phyloP scores from a whole-genome alignment of 2,113 vertebrate genomes.

The Rhea americana region DNA sequence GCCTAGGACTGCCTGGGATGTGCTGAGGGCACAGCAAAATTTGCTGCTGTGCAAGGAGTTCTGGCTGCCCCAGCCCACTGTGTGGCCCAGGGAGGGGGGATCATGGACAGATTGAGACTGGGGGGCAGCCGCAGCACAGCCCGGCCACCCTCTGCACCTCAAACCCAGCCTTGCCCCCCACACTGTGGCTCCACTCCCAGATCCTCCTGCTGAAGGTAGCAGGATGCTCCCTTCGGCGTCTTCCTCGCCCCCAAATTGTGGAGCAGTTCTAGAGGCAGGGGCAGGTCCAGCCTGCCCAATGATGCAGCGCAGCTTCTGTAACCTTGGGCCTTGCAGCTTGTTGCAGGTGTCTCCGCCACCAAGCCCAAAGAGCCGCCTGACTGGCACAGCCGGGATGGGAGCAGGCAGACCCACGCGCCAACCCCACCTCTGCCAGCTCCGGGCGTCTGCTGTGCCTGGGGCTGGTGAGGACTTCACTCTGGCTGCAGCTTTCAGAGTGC shows the following conservation, averaged over 20 bases:
- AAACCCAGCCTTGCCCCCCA: neutral
- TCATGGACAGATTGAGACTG: too few relatives aligned
- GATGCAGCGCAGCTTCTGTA: neutral
- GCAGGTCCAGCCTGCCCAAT: neutral
- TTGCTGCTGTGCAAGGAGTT: too few relatives aligned
- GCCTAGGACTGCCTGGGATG: neutral
- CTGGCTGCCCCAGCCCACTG: too few relatives aligned
- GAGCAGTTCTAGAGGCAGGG: neutral
- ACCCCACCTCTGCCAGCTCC: neutral
- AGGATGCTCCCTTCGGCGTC: neutral
- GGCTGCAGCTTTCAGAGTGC: neutral
- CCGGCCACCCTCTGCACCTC: neutral
- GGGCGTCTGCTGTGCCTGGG: neutral
- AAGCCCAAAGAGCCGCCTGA: neutral
- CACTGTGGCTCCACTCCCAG: too few relatives aligned
- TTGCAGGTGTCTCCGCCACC: neutral
- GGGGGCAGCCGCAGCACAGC: neutral
- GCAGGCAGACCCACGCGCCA: fast-evolving
- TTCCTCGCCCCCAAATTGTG: fast-evolving
- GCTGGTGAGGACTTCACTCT: neutral
- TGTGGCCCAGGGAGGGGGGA: neutral
- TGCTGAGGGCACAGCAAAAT: neutral
- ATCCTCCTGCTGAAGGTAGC: neutral
- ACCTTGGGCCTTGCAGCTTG: neutral
- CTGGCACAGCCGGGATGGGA: neutral